phyloP scores from a whole-genome alignment of 2,888 invertebrate species.

The Drosophila rubida region DNA sequence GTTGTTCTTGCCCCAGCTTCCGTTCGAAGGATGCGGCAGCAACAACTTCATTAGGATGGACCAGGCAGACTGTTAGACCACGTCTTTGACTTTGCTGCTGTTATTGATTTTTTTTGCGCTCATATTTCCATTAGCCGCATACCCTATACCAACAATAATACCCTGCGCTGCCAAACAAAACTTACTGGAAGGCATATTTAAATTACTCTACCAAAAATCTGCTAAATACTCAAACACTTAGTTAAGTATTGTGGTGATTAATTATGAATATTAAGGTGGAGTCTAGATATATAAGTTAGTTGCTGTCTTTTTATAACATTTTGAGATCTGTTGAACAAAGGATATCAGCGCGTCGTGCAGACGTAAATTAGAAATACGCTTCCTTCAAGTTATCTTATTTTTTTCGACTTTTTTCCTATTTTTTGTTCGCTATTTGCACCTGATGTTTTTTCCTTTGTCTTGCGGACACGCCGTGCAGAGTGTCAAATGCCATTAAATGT shows the following conservation, averaged over 20 bases:
- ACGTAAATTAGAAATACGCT: neutral
- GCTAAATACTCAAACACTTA: neutral
- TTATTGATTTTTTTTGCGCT: conserved; percentile 2
- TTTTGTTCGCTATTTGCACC: conserved; percentile 46
- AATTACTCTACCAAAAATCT: neutral
- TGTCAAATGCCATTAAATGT: conserved; percentile 77
- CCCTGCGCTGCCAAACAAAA: neutral
- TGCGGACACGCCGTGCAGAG: conserved; percentile 53
- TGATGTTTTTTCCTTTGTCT: conserved; percentile 55
- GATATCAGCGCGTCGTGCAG: conserved; percentile 1
- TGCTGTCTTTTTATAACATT: neutral
- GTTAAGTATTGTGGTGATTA: neutral
- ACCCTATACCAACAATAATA: neutral
- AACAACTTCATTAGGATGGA: conserved; percentile 63
- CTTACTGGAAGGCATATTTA: neutral
- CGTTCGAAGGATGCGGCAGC: conserved; percentile 2
- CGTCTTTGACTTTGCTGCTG: conserved; percentile 51
- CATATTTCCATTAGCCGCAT: conserved; percentile 50
- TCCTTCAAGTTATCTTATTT: conserved; percentile 24
- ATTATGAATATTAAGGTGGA: neutral
- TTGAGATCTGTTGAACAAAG: neutral
- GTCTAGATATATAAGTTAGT: too few species aligned
- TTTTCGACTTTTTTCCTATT: conserved; percentile 14
- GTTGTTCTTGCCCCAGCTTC: conserved; percentile 36
- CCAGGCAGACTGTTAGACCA: conserved; percentile 29